Base-by-base conservation (phyloP, 2,113 vertebrate species). In the Nymphicus hollandicus region DNA sequence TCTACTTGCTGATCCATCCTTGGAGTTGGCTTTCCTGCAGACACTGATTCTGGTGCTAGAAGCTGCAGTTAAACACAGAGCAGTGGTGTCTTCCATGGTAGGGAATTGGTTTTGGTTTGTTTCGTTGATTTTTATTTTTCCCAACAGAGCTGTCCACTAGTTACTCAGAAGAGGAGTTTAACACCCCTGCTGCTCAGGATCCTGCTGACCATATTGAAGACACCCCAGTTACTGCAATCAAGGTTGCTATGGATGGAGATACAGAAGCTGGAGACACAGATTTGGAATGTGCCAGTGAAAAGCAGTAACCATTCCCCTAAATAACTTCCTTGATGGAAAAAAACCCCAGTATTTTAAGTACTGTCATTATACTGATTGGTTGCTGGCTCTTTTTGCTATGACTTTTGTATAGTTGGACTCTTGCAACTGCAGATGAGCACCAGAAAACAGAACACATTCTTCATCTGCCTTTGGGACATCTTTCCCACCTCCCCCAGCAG, bases 71-170 rank as follows among this genome's bases (percentile, higher is more conserved):
- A 17, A 68, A 70, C 27, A 28, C 31, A 43, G 31, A 58, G 2
- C 7, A 4, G 14, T 10, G 6, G 20, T n/a, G 81, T 28, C 41
- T 86, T 58, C n/a, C 37, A 53, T 14, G 20, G 55, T 33, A 58
- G 53, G 50, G 53, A 74, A 17, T 52, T 7, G 11, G 0, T 11
- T 58, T 19, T 39, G 15, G 3, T 6, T 8, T 20, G 50, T 11
- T 52, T 52, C 17, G 20, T 24, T 35, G 33, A 58, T 28, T 22
- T 28, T 29, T 29, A 7, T 13, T 16, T 55, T 70, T 78, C 18
- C 46, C 71, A 44, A 1, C 66, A 98, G 98, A 97, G 28, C 49
- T 78, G 11, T 52, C 79, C 50, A 17, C 66, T 24, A 20, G 35
- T 70, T 90, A 77, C 44, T 23, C 11, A 1, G 63, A 66, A 18